Conservation (phyloP, 2,113 vertebrate genomes). For the Puffinus mauretanicus region DNA sequence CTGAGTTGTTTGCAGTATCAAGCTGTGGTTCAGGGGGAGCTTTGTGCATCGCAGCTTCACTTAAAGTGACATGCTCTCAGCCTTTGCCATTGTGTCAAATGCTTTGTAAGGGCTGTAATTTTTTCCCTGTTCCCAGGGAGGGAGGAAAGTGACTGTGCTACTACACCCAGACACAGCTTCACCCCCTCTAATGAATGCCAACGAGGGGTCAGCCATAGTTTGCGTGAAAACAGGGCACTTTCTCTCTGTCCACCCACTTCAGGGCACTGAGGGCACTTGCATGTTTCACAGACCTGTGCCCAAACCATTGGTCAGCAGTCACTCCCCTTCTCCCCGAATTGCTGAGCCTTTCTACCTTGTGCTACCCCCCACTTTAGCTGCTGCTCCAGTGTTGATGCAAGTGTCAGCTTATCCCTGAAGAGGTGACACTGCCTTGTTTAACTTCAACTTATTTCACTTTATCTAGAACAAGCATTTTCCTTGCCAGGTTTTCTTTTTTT, state of each 20-base stretch:
- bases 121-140: background rate
- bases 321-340: background rate
- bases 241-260: background rate
- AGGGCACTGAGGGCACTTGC: fast-evolving
- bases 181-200: background rate
- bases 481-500: background rate
- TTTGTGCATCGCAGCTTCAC: background rate
- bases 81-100: background rate
- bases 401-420: background rate
- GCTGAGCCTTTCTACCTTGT: background rate
- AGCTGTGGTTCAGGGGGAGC: background rate
- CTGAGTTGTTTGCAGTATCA: background rate
- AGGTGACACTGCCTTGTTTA: background rate
- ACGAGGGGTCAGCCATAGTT: background rate
- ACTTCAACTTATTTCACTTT: background rate
- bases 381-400: background rate
- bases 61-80: background rate
- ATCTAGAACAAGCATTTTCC: background rate
- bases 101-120: background rate
- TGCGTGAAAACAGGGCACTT: background rate
- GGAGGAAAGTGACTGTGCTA: background rate
- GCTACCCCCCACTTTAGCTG: background rate
- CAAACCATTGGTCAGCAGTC: background rate
- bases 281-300: background rate
- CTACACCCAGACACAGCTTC: background rate